Conservation (phyloP, 2,797 vertebrate species). For the Poeciliopsis presidionis region DNA sequence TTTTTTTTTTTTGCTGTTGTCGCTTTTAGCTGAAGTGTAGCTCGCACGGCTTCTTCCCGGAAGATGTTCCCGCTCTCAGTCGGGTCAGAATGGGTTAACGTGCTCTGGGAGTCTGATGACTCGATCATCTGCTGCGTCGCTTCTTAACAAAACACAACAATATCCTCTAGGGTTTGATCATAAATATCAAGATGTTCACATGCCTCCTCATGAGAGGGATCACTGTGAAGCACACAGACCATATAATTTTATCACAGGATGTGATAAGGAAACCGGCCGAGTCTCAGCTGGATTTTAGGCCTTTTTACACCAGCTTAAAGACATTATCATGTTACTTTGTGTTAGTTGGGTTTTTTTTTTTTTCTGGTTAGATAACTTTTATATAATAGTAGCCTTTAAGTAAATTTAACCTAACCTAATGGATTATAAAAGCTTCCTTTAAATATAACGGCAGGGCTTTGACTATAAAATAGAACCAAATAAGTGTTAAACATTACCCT, state of each 20-base stretch:
- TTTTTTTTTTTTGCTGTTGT: too few species aligned
- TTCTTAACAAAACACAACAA: conserved; percentile 56
- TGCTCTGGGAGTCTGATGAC: conserved; percentile 50
- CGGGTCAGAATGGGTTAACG: conserved; percentile 44
- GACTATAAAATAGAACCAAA: background rate
- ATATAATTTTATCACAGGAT: conserved; percentile 20
- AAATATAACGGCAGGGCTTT: background rate
- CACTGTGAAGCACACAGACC: conserved; percentile 21
- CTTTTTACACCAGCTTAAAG: background rate
- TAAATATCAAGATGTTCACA: conserved; percentile 68
- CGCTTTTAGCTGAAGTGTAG: background rate
- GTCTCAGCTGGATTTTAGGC: background rate
- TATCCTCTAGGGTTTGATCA: conserved; percentile 63
- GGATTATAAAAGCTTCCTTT: background rate
- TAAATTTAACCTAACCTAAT: background rate
- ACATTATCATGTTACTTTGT: background rate
- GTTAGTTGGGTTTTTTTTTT: background rate
- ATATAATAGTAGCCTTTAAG: background rate
- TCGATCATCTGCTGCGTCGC: conserved; percentile 61
- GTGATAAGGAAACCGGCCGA: background rate
- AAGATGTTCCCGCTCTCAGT: background rate
- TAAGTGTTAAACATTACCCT: background rate
- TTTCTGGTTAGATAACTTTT: background rate
- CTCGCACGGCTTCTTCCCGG: background rate
- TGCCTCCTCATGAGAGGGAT: conserved; percentile 54